Evolutionary conservation across 2,888 invertebrate genomes (phyloP).

Genomic region (Phrixothrix hirtus): DNA sequence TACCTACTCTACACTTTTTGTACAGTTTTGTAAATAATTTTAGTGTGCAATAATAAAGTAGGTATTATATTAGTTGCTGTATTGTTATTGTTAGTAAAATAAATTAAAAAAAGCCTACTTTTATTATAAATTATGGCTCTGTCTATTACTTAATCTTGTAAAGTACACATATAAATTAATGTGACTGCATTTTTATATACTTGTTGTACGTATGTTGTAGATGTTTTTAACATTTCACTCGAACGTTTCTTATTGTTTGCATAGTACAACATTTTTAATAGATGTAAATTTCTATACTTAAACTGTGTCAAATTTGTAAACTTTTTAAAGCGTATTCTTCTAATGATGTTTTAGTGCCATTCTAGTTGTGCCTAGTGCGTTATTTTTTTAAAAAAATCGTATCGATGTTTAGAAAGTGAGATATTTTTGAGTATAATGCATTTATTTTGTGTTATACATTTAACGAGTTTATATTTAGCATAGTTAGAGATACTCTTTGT

Average conservation of each 20-base stretch:
- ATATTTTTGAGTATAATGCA: constrained; percentile 5
- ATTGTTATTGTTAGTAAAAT: constrained; percentile 24
- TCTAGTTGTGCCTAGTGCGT: constrained; percentile 17
- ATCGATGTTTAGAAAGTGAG: no score
- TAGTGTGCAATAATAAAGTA: constrained; percentile 25
- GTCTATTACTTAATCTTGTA: constrained; percentile 28
- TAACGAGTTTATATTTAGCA: no score
- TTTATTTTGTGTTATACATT: constrained; percentile 12
- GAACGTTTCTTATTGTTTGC: no score
- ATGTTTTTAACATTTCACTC: constrained; percentile 21
- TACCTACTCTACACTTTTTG: constrained; percentile 24
- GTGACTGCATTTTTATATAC: no score
- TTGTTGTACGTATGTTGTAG: constrained; percentile 24
- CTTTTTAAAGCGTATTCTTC: constrained; percentile 21
- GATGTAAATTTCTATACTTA: constrained; percentile 2
- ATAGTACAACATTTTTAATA: no score
- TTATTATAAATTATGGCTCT: constrained; percentile 27
- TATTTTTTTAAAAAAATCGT: constrained; percentile 21
- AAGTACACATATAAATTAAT: constrained; percentile 20
- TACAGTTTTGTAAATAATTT: constrained; percentile 28
- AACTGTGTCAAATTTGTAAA: constrained; percentile 27
- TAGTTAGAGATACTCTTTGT: constrained; percentile 13
- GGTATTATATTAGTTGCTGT: constrained; percentile 18
- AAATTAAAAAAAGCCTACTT: constrained; percentile 23
- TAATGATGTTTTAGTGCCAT: constrained; percentile 24